Base-by-base conservation (phyloP, 1,140 invertebrate species). In the Pogonus chalceus region DNA sequence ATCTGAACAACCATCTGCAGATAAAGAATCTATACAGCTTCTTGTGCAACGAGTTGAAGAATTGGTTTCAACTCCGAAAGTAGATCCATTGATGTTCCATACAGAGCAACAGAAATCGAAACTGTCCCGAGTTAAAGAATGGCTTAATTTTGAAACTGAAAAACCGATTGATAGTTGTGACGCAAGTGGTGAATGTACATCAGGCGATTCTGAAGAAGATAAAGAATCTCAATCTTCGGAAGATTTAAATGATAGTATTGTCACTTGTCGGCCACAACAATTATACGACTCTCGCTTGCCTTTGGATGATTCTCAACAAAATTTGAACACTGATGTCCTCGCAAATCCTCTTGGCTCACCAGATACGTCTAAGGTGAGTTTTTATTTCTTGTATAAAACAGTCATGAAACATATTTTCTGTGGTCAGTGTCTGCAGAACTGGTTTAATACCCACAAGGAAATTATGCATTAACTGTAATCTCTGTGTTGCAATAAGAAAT, bases 121-220 rank as follows among this genome's bases (percentile, higher is more conserved):
- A 65, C 80, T 83, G 66, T 77, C 78, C 0, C 72, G 83, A 43
- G 80, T 86, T 31, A 84, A 82, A 62, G 80, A 84, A 65, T 84
- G 82, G 82, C 63, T 86, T 52, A 80, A 77, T 62, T 60, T 68
- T 64, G 54, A 50, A 60, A 58, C 66, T 10, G 72, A 78, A 12
- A 66, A 60, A 56, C 60, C 64, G 0, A 65, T 62, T 52, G 62
- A 68, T 50, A 68, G 65, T 65, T 93, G 91, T 68, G 90, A 95
- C 66, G 91, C 91, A 0, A 92, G 90, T 57, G 87, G 88, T 20
- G 90, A 93, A 73, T 89, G 90, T 55, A 92, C 89, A 23, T 88
- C 84, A 16, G 78, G 77, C 23, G 87, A 88, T 62, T 85, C 84
- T 43, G 83, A 85, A 60, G 79, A 81, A 26, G 82, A 84, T 57